Evolutionary conservation across 2,113 vertebrate genomes (phyloP).

Genomic region (Siniperca knerii): DNA sequence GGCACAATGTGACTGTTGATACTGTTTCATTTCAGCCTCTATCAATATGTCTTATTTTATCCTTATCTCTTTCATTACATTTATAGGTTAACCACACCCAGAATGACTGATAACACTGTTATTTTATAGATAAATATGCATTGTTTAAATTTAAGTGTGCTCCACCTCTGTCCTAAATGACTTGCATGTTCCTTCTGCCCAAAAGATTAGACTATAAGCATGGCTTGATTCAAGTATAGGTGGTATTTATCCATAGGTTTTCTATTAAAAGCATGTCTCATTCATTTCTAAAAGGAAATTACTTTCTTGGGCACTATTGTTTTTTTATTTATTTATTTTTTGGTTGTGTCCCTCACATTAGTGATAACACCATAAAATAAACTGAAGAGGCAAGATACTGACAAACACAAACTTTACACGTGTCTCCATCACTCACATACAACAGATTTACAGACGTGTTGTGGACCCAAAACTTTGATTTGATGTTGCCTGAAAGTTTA

Average conservation of each 20-base stretch:
- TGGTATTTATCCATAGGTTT: constrained; percentile 7
- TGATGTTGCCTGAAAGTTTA: background rate
- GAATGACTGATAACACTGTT: constrained; percentile 31
- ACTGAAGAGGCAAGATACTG: background rate
- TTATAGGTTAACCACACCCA: constrained; percentile 32
- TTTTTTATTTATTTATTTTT: background rate
- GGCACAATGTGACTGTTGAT: constrained; percentile 55
- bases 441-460: background rate
- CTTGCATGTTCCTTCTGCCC: background rate
- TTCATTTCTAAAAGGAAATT: background rate
- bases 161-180: background rate
- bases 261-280: background rate
- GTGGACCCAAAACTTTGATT: background rate
- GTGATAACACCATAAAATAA: background rate
- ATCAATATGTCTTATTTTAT: constrained; percentile 43
- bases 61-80: constrained; percentile 46
- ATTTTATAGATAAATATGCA: constrained; percentile 30
- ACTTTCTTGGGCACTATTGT: background rate
- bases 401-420: background rate
- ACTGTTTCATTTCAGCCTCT: constrained; percentile 16
- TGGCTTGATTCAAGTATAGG: background rate
- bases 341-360: background rate
- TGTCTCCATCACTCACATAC: background rate
- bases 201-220: background rate
- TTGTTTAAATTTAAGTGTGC: constrained; percentile 26